phyloP scores from a whole-genome alignment of 2,797 vertebrate genomes.

The Sphenodon punctatus region DNA sequence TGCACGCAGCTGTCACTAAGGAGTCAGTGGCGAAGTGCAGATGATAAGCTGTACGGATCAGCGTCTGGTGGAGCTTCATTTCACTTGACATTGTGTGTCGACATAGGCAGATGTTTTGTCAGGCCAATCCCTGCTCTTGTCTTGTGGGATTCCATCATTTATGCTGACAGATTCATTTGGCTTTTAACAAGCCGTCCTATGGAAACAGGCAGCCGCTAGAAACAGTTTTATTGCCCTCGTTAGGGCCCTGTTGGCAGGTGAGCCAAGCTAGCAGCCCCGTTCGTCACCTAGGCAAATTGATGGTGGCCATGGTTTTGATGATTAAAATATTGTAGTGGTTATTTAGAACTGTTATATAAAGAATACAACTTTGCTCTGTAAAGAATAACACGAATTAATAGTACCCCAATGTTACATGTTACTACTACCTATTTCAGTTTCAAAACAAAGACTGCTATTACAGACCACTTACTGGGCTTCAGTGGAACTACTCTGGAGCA shows the following conservation, averaged over 20 bases:
- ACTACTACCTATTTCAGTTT: too few relatives aligned
- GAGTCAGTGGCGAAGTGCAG: neutral
- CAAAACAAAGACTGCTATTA: too few relatives aligned
- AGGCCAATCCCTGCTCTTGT: constrained; percentile 15
- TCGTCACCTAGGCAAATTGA: too few relatives aligned
- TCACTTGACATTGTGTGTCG: neutral
- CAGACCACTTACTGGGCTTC: too few relatives aligned
- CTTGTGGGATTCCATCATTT: constrained; percentile 35
- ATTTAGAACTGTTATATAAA: too few relatives aligned
- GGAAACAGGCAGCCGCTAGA: neutral
- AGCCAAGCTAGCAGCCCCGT: neutral
- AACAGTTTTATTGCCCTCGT: neutral
- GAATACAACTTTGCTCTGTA: too few relatives aligned
- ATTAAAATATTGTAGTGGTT: too few relatives aligned
- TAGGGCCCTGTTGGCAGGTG: neutral
- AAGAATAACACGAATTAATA: too few relatives aligned
- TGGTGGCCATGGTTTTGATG: too few relatives aligned
- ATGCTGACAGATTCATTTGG: constrained; percentile 14
- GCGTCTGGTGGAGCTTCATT: constrained; percentile 29
- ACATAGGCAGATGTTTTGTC: constrained; percentile 37
- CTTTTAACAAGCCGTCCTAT: constrained; percentile 30
- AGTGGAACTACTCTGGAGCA: too few relatives aligned
- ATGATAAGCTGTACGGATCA: neutral
- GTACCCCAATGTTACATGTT: too few relatives aligned
- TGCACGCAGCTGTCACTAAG: neutral